Base-by-base conservation (phyloP, 2,888 invertebrate genomes). In the Volucella inflata region DNA sequence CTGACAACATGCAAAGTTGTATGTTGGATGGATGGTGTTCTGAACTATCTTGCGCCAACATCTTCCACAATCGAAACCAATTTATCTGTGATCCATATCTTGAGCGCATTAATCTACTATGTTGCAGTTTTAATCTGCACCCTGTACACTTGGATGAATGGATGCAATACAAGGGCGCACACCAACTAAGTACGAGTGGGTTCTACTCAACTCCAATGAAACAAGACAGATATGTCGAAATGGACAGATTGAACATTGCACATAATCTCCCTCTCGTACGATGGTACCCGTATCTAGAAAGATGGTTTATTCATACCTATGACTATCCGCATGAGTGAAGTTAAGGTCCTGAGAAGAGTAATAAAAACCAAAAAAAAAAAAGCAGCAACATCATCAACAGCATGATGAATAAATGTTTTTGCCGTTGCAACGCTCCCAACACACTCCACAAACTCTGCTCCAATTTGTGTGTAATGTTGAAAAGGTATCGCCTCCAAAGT, bases 81-180 rank as follows among this genome's bases (percentile, higher is more conserved):
- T 84, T 84, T 84, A 84, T 84, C 84, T 80, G 80, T 84, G 84
- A 84, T 84, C 84, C 79, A 80, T 84, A 84, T 84, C 84, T 80
- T 46, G 65, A 70, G 59, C 53, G 80, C 80, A 80, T 50, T 84
- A 84, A 84, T 84, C 84, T 84, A 84, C 80, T 83, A 78, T 83
- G 79, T 74, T 79, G 57, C 74, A 79, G 55, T 51, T 79, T 68
- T 74, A 83, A 83, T 84, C 80, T 80, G 65, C 84, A 75, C 80
- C 64, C 84, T 80, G 75, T 59, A 51, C 21, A 48, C 36, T 53
- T 30, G 50, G 14, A 44, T 44, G 50, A 21, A 44, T 44, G 57
- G 68, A 74, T 83, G 67, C 62, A 46, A 46, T 11, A 74, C 67
- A 74, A 71, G 71, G 77, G 77, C 77, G 44, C 48, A 64, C 70